phyloP scores from a whole-genome alignment of 92 coral and sea anemone species.

The Pocillopora grandis region DNA sequence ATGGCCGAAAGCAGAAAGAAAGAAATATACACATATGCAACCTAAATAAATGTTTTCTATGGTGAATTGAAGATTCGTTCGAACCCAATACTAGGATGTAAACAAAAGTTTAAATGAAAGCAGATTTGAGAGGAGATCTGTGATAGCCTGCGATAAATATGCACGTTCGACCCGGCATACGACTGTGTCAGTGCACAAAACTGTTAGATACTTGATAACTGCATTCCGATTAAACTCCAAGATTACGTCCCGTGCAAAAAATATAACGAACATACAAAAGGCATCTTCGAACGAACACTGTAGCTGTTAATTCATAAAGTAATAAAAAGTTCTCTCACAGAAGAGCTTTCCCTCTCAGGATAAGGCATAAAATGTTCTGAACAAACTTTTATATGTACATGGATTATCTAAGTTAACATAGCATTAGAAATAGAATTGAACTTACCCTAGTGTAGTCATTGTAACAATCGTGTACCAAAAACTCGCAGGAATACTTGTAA shows the following conservation, averaged over 20 bases:
- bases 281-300: not conserved
- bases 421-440: constrained; percentile 30
- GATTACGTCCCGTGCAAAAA: not conserved
- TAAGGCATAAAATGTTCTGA: constrained; percentile 29
- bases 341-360: not conserved
- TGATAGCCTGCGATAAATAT: constrained; percentile 5
- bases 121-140: not conserved
- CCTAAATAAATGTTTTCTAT: constrained; percentile 26
- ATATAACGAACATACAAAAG: not conserved
- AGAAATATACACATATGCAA: constrained; percentile 15
- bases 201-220: constrained; percentile 10
- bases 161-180: not conserved
- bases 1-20: constrained; percentile 3
- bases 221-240: not conserved
- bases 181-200: not conserved
- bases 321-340: not conserved
- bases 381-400: constrained; percentile 49
- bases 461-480: constrained; percentile 99
- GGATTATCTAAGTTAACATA: constrained; percentile 50
- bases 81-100: constrained; percentile 1
- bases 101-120: not conserved
- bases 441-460: constrained; percentile 99
- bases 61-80: constrained; percentile 20
- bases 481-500: constrained; percentile 96
- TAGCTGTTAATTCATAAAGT: not conserved